Evolutionary conservation across 1,140 invertebrate species (phyloP).

Genomic region (Trypoxylus dichotomus): DNA sequence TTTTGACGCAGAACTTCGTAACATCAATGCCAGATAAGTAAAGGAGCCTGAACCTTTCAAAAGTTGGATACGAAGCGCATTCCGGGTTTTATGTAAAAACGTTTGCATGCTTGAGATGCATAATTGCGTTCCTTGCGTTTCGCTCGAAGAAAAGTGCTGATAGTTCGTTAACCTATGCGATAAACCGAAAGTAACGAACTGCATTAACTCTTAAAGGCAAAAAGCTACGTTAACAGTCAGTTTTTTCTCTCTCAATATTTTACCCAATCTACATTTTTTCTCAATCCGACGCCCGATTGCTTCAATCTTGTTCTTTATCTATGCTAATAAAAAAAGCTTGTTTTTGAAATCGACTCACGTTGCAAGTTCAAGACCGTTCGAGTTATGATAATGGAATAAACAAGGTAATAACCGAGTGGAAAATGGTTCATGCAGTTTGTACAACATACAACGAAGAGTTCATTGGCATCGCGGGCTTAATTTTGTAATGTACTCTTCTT

Average conservation of each 20-base stretch:
- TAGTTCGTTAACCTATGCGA: not conserved
- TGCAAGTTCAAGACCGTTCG: constrained; percentile 2
- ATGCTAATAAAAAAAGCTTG: not conserved
- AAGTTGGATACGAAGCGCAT: too few relatives aligned
- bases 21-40: too few relatives aligned
- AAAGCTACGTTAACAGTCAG: not conserved
- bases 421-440: constrained; percentile 13
- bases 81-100: too few relatives aligned
- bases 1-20: too few relatives aligned
- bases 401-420: constrained; percentile 14
- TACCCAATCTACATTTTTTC: not conserved
- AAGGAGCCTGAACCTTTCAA: too few relatives aligned
- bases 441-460: constrained; percentile 39
- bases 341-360: constrained; percentile 10
- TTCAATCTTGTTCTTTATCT: not conserved
- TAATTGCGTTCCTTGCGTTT: too few relatives aligned
- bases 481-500: constrained; percentile 52
- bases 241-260: not conserved
- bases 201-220: not conserved
- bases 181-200: not conserved
- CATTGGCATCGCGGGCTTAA: constrained; percentile 48
- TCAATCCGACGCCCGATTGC: not conserved
- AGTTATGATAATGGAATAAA: constrained; percentile 27
- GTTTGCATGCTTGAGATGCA: too few relatives aligned
- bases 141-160: constrained; percentile 18